Evolutionary conservation across 2,888 invertebrate species (phyloP), one percentile per base, ranked within the genome.

Genomic region (Polietes domitor): DNA sequence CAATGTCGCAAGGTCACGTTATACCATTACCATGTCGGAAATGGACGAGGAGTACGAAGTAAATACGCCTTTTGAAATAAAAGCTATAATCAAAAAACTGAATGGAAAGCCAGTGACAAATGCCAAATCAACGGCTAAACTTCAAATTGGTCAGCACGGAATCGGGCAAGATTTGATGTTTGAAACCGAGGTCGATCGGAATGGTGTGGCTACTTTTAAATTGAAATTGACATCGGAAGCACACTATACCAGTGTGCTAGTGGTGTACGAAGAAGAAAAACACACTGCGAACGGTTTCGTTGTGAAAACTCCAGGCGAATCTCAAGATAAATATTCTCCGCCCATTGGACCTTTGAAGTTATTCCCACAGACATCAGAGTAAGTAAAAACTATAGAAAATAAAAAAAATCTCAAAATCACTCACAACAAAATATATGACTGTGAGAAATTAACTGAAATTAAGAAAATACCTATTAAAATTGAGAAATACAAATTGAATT

Each of bases 41-140:
- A 96, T 97, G 7, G 96, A 97, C 0, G 96, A 96, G 87, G 95
- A 96, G 87, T 98, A 97, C 92, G 97, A 98, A 91, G 97, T 98
- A 1, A 96, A 96, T 26, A 93, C 98, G 68, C 95, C 96, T 85
- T 98, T 96, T 89, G 95, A 94, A 26, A 96, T 97, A 68, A 96
- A 96, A 94, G 90, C 95, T 28, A 95, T 95, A 93, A 93, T 96
- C 0, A 92, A 94, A 0, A 94, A 95, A 87, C 94, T 96, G 88
- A 96, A 96, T 91, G 95, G 95, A 53, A 93, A 94, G 9, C 95
- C 95, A 0, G 93, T 96, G 9, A 92, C 92, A 84, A 94, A 94
- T 82, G 93, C 93, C 17, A 93, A 92, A 26, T 94, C 94, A 83
- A 93, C 94, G 10, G 93, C 96, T 0, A 93, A 92, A 37, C 26